Percentiles rank a stretch among this genome's conserved stretches.
Conservation (phyloP, 2,888 invertebrate species). For the Achlya flavicornis region DNA sequence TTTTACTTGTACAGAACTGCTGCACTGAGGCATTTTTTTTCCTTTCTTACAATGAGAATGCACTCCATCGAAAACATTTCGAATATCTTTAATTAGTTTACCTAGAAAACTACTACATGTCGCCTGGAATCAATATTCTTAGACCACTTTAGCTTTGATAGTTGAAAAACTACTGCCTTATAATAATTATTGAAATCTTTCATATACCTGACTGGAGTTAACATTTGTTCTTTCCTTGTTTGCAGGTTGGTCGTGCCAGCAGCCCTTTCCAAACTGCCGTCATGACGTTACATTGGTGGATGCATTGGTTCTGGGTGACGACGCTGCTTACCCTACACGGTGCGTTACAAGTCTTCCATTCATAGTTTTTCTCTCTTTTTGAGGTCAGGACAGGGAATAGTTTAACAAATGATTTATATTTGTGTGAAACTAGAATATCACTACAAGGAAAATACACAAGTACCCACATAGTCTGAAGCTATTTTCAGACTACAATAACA, state of each 20-base stretch:
- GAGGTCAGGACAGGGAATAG: background rate
- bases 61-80: too few species aligned
- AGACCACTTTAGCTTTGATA: too few species aligned
- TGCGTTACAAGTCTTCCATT: constrained; percentile 36
- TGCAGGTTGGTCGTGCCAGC: constrained; percentile 51
- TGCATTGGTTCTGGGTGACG: constrained; percentile 95
- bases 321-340: constrained; percentile 72
- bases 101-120: too few species aligned
- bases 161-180: too few species aligned
- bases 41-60: too few species aligned
- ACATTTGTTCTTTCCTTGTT: constrained; percentile 29
- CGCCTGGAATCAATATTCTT: too few species aligned
- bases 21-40: too few species aligned
- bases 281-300: constrained; percentile 95
- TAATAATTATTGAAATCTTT: too few species aligned
- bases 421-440: background rate
- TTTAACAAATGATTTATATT: background rate
- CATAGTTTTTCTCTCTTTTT: background rate
- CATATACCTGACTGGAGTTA: too few species aligned
- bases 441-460: background rate
- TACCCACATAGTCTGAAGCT: background rate
- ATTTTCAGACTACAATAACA: constrained; percentile 1
- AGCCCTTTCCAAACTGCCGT: constrained; percentile 66
- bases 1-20: too few species aligned
- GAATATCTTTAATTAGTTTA: too few species aligned